Evolutionary conservation across 2,797 vertebrate species (phyloP).

Genomic region (Amphiprion clarkii): DNA sequence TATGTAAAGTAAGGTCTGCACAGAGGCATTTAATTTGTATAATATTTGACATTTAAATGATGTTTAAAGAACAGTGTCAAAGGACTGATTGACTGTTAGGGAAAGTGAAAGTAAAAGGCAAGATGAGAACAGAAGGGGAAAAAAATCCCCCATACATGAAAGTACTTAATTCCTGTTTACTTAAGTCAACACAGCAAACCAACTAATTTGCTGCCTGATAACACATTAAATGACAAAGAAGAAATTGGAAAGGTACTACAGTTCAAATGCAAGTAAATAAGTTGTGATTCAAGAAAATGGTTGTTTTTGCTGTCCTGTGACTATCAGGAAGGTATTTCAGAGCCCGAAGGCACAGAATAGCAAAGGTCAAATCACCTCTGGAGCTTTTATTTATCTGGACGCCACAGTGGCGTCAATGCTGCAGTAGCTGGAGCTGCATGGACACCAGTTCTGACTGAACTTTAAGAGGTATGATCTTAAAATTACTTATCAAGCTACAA

Average conservation of each 20-base stretch:
- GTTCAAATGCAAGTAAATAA: too few species aligned
- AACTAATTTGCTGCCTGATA: too few species aligned
- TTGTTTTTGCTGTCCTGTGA: not conserved
- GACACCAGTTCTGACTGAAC: conserved; percentile 22
- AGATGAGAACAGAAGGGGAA: too few species aligned
- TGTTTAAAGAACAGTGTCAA: not conserved
- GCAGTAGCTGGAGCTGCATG: not conserved
- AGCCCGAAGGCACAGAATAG: too few species aligned
- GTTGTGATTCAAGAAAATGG: too few species aligned
- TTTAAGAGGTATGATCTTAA: conserved; percentile 7
- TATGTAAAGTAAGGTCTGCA: not conserved
- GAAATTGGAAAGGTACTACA: too few species aligned
- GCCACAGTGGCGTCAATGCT: not conserved
- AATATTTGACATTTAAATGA: not conserved
- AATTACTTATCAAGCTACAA: not conserved
- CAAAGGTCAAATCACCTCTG: conserved; percentile 8
- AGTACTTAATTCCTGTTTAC: too few species aligned
- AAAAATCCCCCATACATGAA: too few species aligned
- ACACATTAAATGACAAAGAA: too few species aligned
- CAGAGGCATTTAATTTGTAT: not conserved
- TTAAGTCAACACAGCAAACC: not conserved
- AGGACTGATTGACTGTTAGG: too few species aligned
- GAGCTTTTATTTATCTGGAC: conserved; percentile 8
- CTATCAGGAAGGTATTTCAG: not conserved
- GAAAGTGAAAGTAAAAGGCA: too few species aligned